Evolutionary conservation across 1,140 invertebrate species (phyloP).

Genomic region (Lysiphlebus fabarum): DNA sequence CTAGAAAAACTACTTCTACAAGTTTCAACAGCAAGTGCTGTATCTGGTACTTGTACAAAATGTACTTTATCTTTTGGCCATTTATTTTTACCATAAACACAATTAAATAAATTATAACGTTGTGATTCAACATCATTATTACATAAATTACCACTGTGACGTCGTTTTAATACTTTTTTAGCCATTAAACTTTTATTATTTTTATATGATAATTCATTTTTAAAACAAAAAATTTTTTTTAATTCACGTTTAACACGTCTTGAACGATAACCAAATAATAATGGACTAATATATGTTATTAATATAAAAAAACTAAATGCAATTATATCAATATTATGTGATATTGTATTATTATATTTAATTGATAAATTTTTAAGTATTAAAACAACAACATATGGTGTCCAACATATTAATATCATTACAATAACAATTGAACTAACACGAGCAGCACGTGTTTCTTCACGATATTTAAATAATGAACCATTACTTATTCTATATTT

Average conservation of each 20-base stretch:
- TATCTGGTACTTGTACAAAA: conserved; percentile 53
- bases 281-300: conserved; percentile 69
- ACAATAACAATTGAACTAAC: conserved; percentile 72
- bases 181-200: conserved; percentile 52
- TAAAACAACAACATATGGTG: conserved; percentile 63
- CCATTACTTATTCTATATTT: conserved; percentile 77
- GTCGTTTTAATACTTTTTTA: conserved; percentile 46
- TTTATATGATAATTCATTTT: conserved; percentile 46
- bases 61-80: conserved; percentile 54
- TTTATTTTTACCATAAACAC: conserved; percentile 44
- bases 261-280: conserved; percentile 76
- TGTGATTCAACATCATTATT: conserved; percentile 39
- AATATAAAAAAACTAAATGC: conserved; percentile 66
- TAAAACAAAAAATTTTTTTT: conserved; percentile 60
- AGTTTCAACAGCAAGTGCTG: conserved; percentile 52
- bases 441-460: conserved; percentile 76
- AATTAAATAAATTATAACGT: conserved; percentile 49
- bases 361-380: conserved; percentile 50
- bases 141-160: conserved; percentile 43
- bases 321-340: conserved; percentile 51
- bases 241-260: conserved; percentile 71
- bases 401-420: conserved; percentile 69
- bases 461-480: conserved; percentile 76
- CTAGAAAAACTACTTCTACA: conserved; percentile 58
- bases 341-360: conserved; percentile 33